phyloP scores from a whole-genome alignment of 1,140 invertebrate species.

The Cyclina sinensis region DNA sequence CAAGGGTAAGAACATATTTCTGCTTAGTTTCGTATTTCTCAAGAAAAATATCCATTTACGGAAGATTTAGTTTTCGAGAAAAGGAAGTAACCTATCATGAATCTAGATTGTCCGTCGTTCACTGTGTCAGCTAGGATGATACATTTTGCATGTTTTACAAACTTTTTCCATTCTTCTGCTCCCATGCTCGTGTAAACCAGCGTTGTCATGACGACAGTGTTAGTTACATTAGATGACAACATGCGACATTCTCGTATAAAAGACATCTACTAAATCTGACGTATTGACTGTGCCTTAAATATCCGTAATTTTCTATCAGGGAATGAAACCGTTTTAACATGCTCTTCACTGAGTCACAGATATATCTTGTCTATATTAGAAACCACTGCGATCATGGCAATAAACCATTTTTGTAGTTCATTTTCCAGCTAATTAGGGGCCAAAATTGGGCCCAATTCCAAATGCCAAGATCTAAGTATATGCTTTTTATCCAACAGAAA shows the following conservation, averaged over 20 bases:
- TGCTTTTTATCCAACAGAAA: no score
- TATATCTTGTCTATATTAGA: no score
- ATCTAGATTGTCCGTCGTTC: background rate
- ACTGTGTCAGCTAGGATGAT: background rate
- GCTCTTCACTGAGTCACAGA: background rate
- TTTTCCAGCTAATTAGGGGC: no score
- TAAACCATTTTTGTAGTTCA: no score
- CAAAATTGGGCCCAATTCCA: no score
- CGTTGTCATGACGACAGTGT: constrained; percentile 14
- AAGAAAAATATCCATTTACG: background rate
- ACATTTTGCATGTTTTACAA: background rate
- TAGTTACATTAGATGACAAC: background rate
- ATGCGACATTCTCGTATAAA: constrained; percentile 21
- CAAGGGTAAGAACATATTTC: no score
- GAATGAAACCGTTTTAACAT: no score
- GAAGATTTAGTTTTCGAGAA: background rate
- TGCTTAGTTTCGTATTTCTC: no score
- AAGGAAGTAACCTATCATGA: background rate
- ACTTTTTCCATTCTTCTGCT: constrained; percentile 13
- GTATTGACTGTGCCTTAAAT: background rate
- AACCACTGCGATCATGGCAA: no score
- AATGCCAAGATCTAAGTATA: no score
- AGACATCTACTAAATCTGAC: background rate
- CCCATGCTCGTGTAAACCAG: background rate
- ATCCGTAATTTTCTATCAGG: no score